Evolutionary conservation across 2,888 invertebrate species (phyloP), one percentile per base, ranked within the genome.

Genomic region (Ceratothoa steindachneri): DNA sequence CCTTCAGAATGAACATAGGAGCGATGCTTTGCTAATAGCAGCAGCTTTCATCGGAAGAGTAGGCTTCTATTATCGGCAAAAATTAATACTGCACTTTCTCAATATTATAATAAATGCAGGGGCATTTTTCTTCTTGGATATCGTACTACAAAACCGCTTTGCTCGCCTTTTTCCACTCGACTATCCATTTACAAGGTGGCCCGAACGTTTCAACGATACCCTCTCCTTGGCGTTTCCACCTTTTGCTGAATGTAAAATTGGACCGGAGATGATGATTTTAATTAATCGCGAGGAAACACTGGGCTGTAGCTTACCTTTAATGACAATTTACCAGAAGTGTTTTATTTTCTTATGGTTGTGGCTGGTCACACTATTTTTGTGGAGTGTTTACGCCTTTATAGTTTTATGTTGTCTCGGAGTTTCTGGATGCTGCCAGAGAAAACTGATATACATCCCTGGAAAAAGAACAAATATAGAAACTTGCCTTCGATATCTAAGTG

Each of bases 341-440:
- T 66, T 71, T 66, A 66, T 66, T 9, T n/a, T n/a, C 3, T 51
- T 71, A 24, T 71, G 71, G 71, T 19, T 71, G 30, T 71, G 71
- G 71, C 31, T 66, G n/a, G 52, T 41, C 3, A 2, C 66, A 1
- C 52, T 71, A 5, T 0, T 30, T n/a, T 19, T 67, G 1, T 64
- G 51, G 29, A 15, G 41, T 5, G 28, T 71, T 2, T 4, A 19
- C n/a, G 19, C 52, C 80, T 81, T 70, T 67, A 76, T 51, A 24
- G n/a, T 1, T 3, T 60, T 22, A 12, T 24, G 19, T 1, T 1
- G 1, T 3, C 2, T 60, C 12, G 60, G 60, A 22, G 27, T 60
- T 12, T 4, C 12, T 7, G 12, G 12, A 2, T 60, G 60, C 24
- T 60, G 60, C 24, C 60, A 3, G n/a, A 60, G 24, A 60, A n/a